Evolutionary conservation across 1,140 invertebrate genomes (phyloP).

Genomic region (Panagrolaimus sp.): DNA sequence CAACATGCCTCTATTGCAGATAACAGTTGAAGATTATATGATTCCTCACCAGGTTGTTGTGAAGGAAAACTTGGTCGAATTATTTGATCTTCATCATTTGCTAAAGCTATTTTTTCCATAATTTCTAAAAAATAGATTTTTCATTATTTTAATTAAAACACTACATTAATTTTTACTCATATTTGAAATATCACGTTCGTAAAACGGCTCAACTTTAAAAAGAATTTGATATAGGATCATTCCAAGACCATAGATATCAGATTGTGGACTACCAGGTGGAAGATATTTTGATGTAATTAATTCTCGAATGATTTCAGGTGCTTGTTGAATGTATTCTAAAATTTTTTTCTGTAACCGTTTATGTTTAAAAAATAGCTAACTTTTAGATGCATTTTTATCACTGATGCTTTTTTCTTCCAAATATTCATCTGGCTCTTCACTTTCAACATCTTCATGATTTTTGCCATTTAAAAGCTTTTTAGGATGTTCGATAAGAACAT

Average conservation of each 20-base stretch:
- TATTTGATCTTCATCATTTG: constrained; percentile 55
- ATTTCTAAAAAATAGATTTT: constrained; percentile 41
- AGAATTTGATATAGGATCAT: constrained; percentile 56
- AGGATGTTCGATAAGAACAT: constrained; percentile 12
- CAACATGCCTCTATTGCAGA: constrained; percentile 56
- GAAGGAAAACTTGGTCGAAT: constrained; percentile 51
- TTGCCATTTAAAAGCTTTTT: not conserved
- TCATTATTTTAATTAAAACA: not conserved
- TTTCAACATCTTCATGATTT: constrained; percentile 22
- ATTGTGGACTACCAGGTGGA: constrained; percentile 43
- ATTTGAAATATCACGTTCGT: constrained; percentile 46
- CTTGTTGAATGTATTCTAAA: constrained; percentile 55
- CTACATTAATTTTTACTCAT: constrained; percentile 31
- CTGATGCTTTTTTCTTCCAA: constrained; percentile 15
- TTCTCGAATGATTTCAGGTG: constrained; percentile 57
- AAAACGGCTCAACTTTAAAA: constrained; percentile 56
- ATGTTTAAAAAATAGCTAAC: too few relatives aligned
- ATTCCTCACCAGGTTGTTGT: constrained; percentile 41
- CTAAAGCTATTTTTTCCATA: constrained; percentile 51
- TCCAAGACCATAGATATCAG: constrained; percentile 53
- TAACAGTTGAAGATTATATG: constrained; percentile 49
- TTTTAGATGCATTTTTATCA: constrained; percentile 14
- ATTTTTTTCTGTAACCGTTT: not conserved
- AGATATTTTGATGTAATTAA: constrained; percentile 50
- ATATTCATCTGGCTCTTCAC: not conserved